A percentile compares a stretch with the other conserved stretches of the same genome.
Evolutionary conservation across 2,888 invertebrate species (phyloP).

Genomic region (Drosophila paracracens): DNA sequence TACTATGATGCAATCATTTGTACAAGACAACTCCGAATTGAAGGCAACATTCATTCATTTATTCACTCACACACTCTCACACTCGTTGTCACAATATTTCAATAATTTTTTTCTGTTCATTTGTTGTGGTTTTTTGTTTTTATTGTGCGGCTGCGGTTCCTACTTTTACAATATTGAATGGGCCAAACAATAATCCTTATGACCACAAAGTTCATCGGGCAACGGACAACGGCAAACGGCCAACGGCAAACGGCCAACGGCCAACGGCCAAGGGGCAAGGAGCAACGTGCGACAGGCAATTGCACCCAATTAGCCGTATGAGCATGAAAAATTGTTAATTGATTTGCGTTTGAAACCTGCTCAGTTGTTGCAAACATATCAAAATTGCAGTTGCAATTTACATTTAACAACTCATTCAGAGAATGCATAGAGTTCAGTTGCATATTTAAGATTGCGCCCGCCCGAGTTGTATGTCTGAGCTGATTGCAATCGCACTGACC

Average conservation of each 20-base stretch:
- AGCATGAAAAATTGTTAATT: slow-evolving; percentile 41
- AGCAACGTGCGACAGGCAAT: background rate
- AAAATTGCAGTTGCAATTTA: slow-evolving; percentile 7
- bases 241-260: background rate
- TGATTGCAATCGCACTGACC: background rate
- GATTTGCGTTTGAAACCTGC: slow-evolving; percentile 29
- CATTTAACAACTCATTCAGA: slow-evolving; percentile 9
- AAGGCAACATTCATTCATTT: slow-evolving; percentile 63
- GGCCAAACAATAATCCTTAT: slow-evolving; percentile 33
- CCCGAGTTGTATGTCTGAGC: background rate
- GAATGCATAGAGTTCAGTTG: background rate
- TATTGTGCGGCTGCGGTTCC: slow-evolving; percentile 3
- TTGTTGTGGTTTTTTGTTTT: slow-evolving; percentile 1
- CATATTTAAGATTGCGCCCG: background rate
- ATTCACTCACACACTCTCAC: slow-evolving; percentile 14
- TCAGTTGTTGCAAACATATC: slow-evolving; percentile 19
- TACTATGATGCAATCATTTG: slow-evolving; percentile 76
- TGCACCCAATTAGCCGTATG: slow-evolving; percentile 1
- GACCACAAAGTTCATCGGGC: slow-evolving; percentile 9
- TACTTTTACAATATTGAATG: slow-evolving; percentile 23
- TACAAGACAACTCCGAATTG: slow-evolving; percentile 29
- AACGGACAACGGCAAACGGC: background rate
- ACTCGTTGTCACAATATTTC: slow-evolving; percentile 29
- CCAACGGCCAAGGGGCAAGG: background rate
- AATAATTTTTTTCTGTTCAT: slow-evolving; percentile 14